Base-by-base conservation (phyloP, 2,888 invertebrate species). In the Thereva unica region DNA sequence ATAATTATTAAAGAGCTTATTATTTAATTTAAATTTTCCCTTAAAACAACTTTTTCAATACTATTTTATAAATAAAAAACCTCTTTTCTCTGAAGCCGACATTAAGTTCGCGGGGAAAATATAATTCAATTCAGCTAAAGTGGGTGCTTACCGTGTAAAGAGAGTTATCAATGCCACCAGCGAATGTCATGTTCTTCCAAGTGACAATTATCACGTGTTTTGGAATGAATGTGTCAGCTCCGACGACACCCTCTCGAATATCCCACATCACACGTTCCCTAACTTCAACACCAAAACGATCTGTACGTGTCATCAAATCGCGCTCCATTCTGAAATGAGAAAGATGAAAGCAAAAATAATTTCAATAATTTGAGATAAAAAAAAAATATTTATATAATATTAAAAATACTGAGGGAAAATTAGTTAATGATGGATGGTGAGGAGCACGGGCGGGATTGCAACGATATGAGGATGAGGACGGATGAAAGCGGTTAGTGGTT, bases 131-230 rank as follows among this genome's bases (percentile, higher is more conserved):
- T 23, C 23, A 23, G 23, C 45, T 23, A 23, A 23, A 23, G 23
- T 23, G 23, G 12, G 23, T 37, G 79, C 83, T 81, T 77, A 90
- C 90, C 82, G 82, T 85, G 76, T 83, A 88, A n/a, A 92, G 80
- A 0, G 91, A 87, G 78, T 89, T 89, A 71, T 89, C 89, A 73
- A 91, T 92, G 72, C 95, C 95, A 61, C 95, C 95, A 75, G 92
- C 87, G 78, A 95, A 95, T 0, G 95, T 92, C 82, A 97, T 90
- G 80, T 97, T 97, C 80, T 93, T 94, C 98, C 97, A 98, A 0
- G 97, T 97, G 65, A 93, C 87, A 69, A 95, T 91, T 67, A 93
- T 83, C 3, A 90, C 93, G 76, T 95, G 95, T 77, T 95, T 94
- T 0, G 97, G 95, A 72, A 88, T 85, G 82, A 97, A 98, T 2